Percentiles rank a stretch among this genome's conserved stretches.
These are phyloP conservation scores for Syngnathus floridae DNA, from an alignment of 2,113 vertebrate species.

Conservation along the genomic window DNA sequence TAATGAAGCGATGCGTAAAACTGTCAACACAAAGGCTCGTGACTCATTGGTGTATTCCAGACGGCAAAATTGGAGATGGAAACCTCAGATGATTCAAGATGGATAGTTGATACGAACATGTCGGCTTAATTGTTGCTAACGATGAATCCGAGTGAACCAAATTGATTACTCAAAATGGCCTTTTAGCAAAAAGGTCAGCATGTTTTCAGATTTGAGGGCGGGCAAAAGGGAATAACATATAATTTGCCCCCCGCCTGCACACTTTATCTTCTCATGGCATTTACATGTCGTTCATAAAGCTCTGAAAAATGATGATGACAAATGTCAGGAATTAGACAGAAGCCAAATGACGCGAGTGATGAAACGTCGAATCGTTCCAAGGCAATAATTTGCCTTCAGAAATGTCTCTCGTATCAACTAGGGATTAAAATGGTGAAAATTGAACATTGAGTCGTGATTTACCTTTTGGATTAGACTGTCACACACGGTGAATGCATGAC, in stretches of 20 bases:
- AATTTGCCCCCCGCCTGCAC: neutral
- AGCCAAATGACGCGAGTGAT: neutral
- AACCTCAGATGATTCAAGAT: no score
- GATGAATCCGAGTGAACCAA: neutral
- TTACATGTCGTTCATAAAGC: neutral
- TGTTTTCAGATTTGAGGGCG: neutral
- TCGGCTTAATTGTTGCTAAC: neutral
- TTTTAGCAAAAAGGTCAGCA: constrained; percentile 24
- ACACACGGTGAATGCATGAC: neutral
- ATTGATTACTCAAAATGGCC: constrained; percentile 3
- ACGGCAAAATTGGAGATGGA: no score
- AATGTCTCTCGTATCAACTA: neutral
- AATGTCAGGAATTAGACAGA: neutral
- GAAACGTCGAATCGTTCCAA: neutral
- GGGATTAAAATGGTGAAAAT: neutral
- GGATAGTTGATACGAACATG: no score
- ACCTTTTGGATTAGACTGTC: neutral
- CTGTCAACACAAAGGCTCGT: no score
- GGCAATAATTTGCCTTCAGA: neutral
- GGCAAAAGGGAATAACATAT: neutral
- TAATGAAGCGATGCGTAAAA: neutral
- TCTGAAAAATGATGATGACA: neutral
- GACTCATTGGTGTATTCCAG: no score
- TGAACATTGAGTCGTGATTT: neutral
- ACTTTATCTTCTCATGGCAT: neutral